Percentiles rank a stretch among this genome's conserved stretches.
Evolutionary conservation across 1,140 invertebrate genomes (phyloP).

Genomic region (Plodia interpunctella): DNA sequence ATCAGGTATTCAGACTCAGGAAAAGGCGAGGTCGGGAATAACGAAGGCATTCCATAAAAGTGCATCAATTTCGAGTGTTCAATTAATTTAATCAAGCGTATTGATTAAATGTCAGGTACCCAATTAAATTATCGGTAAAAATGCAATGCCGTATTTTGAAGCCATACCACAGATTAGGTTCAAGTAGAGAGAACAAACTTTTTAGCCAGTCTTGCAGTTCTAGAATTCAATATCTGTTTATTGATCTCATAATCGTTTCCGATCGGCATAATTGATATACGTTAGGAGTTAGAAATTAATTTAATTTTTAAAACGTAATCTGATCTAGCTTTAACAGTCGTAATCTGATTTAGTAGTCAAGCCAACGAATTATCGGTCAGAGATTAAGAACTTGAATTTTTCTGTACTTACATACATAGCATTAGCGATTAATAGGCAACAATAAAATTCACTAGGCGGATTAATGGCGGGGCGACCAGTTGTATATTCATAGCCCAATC

Average conservation of each 20-base stretch:
- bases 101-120: constrained; percentile 66
- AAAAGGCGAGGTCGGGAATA: constrained; percentile 30
- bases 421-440: too few species aligned
- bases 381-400: too few species aligned
- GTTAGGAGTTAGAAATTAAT: too few species aligned
- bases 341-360: too few species aligned
- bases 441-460: too few species aligned
- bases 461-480: too few species aligned
- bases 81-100: constrained; percentile 65
- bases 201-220: neutral
- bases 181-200: neutral
- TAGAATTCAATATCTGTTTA: neutral
- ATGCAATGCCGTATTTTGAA: constrained; percentile 8
- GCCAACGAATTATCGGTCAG: too few species aligned
- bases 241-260: neutral
- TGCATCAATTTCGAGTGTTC: constrained; percentile 47
- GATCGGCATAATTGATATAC: too few species aligned
- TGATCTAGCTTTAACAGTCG: too few species aligned
- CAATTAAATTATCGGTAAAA: constrained; percentile 55
- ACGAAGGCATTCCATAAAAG: constrained; percentile 40
- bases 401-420: too few species aligned
- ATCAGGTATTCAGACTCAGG: constrained; percentile 21
- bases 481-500: too few species aligned
- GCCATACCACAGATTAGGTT: neutral
- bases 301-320: too few species aligned